These are phyloP conservation scores for Oligia strigilis DNA, from an alignment of 2,888 invertebrate genomes.

Conservation along the genomic window DNA sequence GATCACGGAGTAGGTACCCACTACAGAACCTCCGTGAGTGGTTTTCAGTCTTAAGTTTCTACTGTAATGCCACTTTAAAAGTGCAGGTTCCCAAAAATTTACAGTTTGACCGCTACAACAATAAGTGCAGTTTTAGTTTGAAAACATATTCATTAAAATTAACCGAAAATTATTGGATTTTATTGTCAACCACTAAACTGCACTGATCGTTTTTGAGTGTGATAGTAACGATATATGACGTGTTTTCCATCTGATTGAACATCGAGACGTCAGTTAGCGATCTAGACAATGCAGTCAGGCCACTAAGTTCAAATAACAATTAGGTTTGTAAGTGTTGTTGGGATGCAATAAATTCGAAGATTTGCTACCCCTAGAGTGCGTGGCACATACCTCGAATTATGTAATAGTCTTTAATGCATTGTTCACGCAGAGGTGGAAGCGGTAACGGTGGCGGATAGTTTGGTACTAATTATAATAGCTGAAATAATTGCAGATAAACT, in stretches of 20 bases:
- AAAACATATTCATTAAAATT: neutral
- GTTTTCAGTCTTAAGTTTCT: neutral
- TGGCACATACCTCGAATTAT: no score
- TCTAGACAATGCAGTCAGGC: neutral
- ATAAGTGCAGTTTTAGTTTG: neutral
- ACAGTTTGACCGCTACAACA: neutral
- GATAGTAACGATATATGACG: neutral
- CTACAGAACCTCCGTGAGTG: slow-evolving; percentile 9
- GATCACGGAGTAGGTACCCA: slow-evolving; percentile 1
- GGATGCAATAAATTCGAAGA: neutral
- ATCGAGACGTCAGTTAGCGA: neutral
- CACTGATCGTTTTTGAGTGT: neutral
- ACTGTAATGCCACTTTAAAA: neutral
- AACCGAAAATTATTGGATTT: neutral
- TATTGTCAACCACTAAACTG: neutral
- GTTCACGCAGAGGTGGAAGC: neutral
- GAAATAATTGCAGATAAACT: neutral
- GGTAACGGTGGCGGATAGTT: no score
- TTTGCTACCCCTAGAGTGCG: neutral
- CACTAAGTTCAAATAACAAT: neutral
- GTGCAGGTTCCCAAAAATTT: neutral
- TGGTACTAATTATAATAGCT: neutral
- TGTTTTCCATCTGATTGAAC: neutral
- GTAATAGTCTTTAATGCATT: no score
- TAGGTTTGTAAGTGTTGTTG: neutral